Evolutionary conservation across 2,113 vertebrate genomes (phyloP).

Genomic region (Gallinago media): DNA sequence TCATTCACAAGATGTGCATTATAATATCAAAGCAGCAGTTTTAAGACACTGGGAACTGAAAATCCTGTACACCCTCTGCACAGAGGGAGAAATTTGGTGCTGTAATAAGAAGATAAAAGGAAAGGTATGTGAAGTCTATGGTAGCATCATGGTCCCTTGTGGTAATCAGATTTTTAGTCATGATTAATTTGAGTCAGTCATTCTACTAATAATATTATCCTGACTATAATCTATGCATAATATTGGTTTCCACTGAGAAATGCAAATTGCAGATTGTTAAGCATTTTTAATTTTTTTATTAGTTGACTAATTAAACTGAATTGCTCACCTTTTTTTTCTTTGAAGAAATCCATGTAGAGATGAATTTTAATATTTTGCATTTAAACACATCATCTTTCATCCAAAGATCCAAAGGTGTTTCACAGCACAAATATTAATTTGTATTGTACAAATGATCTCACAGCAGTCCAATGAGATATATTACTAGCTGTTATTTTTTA

Average conservation of each 20-base stretch:
- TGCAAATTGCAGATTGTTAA: slow-evolving; percentile 35
- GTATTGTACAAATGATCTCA: background rate
- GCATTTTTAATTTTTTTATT: slow-evolving; percentile 9
- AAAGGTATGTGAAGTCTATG: slow-evolving; percentile 30
- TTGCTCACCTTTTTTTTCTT: background rate
- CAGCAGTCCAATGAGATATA: background rate
- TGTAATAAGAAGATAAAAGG: slow-evolving; percentile 57
- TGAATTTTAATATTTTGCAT: slow-evolving; percentile 14
- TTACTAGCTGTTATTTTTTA: background rate
- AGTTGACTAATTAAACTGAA: slow-evolving; percentile 51
- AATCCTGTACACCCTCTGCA: slow-evolving; percentile 14
- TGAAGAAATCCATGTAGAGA: background rate
- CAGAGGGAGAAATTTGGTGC: background rate
- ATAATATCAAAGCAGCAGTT: slow-evolving; percentile 64
- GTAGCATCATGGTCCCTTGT: slow-evolving; percentile 44
- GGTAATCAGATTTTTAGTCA: slow-evolving; percentile 71
- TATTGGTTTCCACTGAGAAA: slow-evolving; percentile 60
- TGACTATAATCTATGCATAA: slow-evolving; percentile 56
- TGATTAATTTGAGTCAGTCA: slow-evolving; percentile 71
- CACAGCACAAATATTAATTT: slow-evolving; percentile 37
- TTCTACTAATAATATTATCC: slow-evolving; percentile 66
- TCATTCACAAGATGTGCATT: slow-evolving; percentile 65
- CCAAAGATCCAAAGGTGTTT: background rate
- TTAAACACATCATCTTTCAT: slow-evolving; percentile 28
- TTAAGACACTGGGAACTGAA: slow-evolving; percentile 26